Conservation (phyloP, 2,113 vertebrate species). For the Pandion haliaetus region DNA sequence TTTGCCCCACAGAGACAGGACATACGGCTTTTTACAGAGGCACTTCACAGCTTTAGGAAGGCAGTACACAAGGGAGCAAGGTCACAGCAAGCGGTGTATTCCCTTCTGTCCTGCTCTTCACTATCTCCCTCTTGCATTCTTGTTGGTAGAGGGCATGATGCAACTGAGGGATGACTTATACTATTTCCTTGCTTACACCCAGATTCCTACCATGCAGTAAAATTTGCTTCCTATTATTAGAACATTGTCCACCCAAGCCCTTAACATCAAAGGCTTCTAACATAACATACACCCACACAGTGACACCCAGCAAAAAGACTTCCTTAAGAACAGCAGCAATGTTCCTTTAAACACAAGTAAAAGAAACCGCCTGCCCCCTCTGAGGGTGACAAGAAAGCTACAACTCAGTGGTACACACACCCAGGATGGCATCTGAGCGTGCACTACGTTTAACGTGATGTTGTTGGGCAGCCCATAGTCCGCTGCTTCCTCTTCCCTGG, state of each 20-base stretch:
- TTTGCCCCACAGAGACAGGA: background rate
- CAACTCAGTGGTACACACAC: background rate
- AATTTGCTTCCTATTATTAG: background rate
- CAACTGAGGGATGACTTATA: background rate
- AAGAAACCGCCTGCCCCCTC: background rate
- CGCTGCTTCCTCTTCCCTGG: background rate
- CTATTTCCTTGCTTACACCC: background rate
- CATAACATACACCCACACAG: background rate
- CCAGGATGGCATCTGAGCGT: background rate
- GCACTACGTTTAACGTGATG: background rate
- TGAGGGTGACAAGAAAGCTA: background rate
- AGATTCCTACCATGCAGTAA: background rate
- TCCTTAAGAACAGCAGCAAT: background rate
- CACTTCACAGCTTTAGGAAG: background rate
- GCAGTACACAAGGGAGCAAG: background rate
- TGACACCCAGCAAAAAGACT: background rate
- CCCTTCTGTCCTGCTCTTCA: background rate
- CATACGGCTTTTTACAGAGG: rapidly evolving
- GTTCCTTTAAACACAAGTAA: background rate
- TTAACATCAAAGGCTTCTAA: background rate
- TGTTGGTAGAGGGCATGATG: background rate
- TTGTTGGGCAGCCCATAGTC: background rate
- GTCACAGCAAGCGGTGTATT: background rate
- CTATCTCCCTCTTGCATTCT: background rate
- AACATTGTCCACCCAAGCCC: background rate